Percentiles rank a stretch among this genome's conserved stretches.
Conservation (phyloP, 1,140 invertebrate species). For the Drosophila paulistorum region DNA sequence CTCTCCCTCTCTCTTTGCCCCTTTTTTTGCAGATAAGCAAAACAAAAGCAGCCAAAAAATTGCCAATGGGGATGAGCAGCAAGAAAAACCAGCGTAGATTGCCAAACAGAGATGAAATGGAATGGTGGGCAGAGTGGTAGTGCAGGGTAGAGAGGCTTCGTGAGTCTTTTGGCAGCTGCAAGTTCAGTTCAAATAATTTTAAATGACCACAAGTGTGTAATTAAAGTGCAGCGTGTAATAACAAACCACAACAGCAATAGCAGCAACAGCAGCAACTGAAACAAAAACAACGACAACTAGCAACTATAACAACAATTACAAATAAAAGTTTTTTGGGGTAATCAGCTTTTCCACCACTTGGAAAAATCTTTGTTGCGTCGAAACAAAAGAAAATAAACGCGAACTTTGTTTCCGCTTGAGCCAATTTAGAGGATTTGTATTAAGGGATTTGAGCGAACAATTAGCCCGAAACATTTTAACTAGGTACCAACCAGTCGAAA, state of each 20-base stretch:
- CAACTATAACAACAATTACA: constrained; percentile 48
- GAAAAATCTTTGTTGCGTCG: constrained; percentile 33
- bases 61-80: constrained; percentile 33
- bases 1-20: constrained; percentile 61
- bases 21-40: constrained; percentile 74
- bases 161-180: constrained; percentile 62
- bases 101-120: neutral
- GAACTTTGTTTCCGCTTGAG: constrained; percentile 4
- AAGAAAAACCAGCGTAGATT: constrained; percentile 30
- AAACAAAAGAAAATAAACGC: constrained; percentile 12
- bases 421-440: constrained; percentile 12
- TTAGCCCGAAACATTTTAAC: neutral
- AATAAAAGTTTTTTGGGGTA: constrained; percentile 57
- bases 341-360: constrained; percentile 54
- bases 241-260: constrained; percentile 55
- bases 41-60: constrained; percentile 54
- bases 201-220: constrained; percentile 79
- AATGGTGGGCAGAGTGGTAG: neutral
- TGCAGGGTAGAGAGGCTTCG: neutral
- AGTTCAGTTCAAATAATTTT: constrained; percentile 75
- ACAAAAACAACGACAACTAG: constrained; percentile 25
- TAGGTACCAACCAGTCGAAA: neutral
- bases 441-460: constrained; percentile 3
- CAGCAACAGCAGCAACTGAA: constrained; percentile 43
- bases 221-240: constrained; percentile 77